Conservation (phyloP, 1,140 invertebrate genomes). For the Periplaneta americana region DNA sequence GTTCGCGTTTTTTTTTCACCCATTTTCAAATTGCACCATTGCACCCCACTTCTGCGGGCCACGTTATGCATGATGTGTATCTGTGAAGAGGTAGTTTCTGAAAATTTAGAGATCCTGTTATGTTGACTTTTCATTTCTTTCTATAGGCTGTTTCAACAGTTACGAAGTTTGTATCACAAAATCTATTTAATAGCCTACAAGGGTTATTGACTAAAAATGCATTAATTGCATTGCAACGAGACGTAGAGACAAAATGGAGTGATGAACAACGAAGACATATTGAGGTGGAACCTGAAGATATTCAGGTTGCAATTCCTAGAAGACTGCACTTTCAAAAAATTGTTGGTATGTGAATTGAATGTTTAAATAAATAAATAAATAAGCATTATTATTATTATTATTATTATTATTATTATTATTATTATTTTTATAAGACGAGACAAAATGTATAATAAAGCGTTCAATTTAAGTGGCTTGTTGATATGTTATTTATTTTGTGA, state of each 20-base stretch:
- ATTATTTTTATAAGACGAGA: no score
- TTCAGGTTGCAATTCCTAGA: conserved; percentile 23
- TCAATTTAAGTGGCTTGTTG: no score
- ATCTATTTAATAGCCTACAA: conserved; percentile 19
- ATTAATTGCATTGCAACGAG: conserved; percentile 16
- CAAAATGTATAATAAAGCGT: no score
- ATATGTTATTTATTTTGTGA: no score
- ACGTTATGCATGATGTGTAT: no score
- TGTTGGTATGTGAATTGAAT: conserved; percentile 2
- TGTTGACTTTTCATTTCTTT: not conserved
- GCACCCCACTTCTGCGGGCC: no score
- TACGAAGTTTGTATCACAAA: conserved; percentile 19
- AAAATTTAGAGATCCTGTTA: no score
- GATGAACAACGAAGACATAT: conserved; percentile 22
- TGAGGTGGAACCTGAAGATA: conserved; percentile 19
- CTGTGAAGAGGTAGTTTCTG: no score
- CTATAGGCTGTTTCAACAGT: conserved; percentile 21
- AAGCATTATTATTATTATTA: no score
- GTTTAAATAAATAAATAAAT: not conserved
- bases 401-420: no score
- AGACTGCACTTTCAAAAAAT: conserved; percentile 17
- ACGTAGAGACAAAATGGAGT: conserved; percentile 21
- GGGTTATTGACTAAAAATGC: conserved; percentile 21
- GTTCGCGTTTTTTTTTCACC: no score
- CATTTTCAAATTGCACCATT: no score